Base-by-base conservation (phyloP, 2,888 invertebrate species). In the Drosophila atroscutellata region DNA sequence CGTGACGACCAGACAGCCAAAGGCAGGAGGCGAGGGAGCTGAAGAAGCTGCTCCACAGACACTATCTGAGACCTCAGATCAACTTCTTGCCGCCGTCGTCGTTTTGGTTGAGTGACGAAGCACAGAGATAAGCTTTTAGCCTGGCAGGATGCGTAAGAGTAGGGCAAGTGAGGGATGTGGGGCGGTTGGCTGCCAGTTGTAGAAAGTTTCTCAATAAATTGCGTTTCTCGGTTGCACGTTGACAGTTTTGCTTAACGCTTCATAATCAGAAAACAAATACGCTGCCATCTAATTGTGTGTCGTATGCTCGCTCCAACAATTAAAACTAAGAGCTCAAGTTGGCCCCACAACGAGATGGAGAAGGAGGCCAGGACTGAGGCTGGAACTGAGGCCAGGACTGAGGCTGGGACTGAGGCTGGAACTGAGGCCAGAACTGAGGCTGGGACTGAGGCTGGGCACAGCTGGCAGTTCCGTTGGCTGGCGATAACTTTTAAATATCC, bases 261-360 rank as follows among this genome's bases (percentile, higher is more conserved):
- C 92, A 92, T 91, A 91, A 91, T 92, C 92, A 91, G 91, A 90
- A 90, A 91, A 90, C 92, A 91, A 91, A 91, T 92, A 92, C 90
- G 86, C 81, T 90, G 77, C 74, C 86, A 81, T 90, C 88, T 90
- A 89, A 90, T 90, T 90, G 90, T 90, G 87, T 86, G 83, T 84
- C 45, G 28, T 65, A 18, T 47, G 60, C 59, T 58, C 67, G 56
- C 55, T 55, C 75, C 70, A 59, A 86, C 82, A 83, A 83, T 87
- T 84, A 84, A 85, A 82, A 66, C 80, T 87, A 82, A 82, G 77
- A 55, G 75, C 77, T 73, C 61, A 50, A 75, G 55, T 81, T 79
- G 64, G 78, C 70, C 63, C 57, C 62, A 70, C 62, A 68, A 59
- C 24, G 8, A 15, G 45, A 45, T 24, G 15, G 45, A 8, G 20